Evolutionary conservation across 2,888 invertebrate species (phyloP).

Genomic region (Piscicola geometra): DNA sequence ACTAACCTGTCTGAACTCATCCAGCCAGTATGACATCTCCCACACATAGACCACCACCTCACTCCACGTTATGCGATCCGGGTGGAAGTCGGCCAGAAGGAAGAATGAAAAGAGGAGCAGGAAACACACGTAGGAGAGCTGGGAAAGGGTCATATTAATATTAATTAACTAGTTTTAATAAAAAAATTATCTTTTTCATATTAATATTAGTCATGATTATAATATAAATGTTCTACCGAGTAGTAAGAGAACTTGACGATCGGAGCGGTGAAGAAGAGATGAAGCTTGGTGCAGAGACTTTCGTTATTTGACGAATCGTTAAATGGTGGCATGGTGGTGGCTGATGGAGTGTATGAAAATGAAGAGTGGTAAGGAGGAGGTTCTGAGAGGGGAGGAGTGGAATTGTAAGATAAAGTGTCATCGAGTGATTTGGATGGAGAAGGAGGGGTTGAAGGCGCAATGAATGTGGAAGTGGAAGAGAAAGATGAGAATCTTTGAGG

Average conservation of each 20-base stretch:
- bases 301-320: neutral
- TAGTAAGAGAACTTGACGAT: slow-evolving; percentile 52
- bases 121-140: slow-evolving; percentile 52
- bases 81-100: slow-evolving; percentile 50
- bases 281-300: slow-evolving; percentile 47
- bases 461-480: neutral
- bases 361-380: no score
- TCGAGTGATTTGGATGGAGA: neutral
- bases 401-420: neutral
- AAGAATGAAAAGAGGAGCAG: slow-evolving; percentile 52
- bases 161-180: no score
- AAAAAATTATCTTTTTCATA: no score
- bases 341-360: neutral
- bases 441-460: neutral
- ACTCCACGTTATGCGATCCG: slow-evolving; percentile 40
- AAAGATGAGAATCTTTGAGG: neutral
- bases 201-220: no score
- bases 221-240: no score
- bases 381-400: neutral
- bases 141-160: no score
- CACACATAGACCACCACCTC: slow-evolving; percentile 52
- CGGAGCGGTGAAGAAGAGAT: slow-evolving; percentile 54
- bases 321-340: neutral
- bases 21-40: slow-evolving; percentile 50
- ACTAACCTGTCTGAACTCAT: slow-evolving; percentile 55